Evolutionary conservation across 2,113 vertebrate genomes (phyloP), one percentile per base, ranked within the genome.

Genomic region (Solenodon paradoxus): DNA sequence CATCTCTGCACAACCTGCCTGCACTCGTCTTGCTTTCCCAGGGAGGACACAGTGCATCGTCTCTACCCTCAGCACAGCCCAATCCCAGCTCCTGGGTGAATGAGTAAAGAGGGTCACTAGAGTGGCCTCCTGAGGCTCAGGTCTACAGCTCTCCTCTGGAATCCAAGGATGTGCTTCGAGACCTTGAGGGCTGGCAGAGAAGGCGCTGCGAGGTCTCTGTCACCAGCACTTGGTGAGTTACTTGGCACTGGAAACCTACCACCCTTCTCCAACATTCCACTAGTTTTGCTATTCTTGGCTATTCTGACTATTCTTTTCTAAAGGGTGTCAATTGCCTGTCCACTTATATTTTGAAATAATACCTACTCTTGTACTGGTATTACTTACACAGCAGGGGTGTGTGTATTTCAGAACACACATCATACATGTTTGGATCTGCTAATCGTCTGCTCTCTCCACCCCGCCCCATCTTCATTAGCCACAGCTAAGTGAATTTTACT

Each of bases 41-140:
- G 63, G 47, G 49, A 78, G 49, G 78, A 71, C 13, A 47, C 47
- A 61, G 0, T 38, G 55, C 42, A 22, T 72, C 57, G 55, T 89
- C 47, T 51, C 53, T 42, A 35, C n/a, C 7, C 77, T 75, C n/a
- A 35, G 30, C 63, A 45, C 47, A 35, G 72, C 63, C 88, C 51
- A 51, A 2, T 38, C 90, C 64, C 66, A 51, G 75, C 42, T 55
- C 69, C 69, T 49, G 20, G 86, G 51, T 35, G 83, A 85, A 72
- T 94, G 90, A 88, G 30, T 94, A 82, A 90, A 82, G 81, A n/a
- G n/a, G n/a, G n/a, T n/a, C n/a, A n/a, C n/a, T n/a, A 9, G 55
- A 59, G 55, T 59, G 55, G 20, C 55, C 55, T 59, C 24, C 77
- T 38, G 9, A 38, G 78, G 61, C 55, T 91, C 63, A 12, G 55